A percentile compares a stretch with the other conserved stretches of the same genome.
Conservation (phyloP, 2,888 invertebrate genomes). For the Hemithea aestivaria region DNA sequence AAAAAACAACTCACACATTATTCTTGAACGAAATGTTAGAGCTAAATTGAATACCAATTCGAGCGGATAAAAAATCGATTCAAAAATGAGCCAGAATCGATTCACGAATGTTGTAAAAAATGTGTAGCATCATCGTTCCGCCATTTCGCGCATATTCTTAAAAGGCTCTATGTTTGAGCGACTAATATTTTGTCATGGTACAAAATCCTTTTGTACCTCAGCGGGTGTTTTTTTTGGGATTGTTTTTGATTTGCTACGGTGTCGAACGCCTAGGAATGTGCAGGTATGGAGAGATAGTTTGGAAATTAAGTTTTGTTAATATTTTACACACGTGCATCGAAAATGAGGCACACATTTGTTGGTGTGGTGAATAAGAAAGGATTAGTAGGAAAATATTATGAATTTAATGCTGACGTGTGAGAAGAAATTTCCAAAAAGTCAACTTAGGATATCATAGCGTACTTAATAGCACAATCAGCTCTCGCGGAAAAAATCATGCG, state of each 20-base stretch:
- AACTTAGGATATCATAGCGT: too few relatives aligned
- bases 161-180: constrained; percentile 11
- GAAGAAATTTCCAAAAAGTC: too few relatives aligned
- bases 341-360: too few relatives aligned
- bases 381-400: too few relatives aligned
- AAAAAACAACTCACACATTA: constrained; percentile 13
- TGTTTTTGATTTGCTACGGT: constrained; percentile 29
- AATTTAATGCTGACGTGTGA: too few relatives aligned
- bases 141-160: constrained; percentile 52
- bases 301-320: constrained; percentile 17
- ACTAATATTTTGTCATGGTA: constrained; percentile 40
- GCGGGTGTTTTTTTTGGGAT: constrained; percentile 44
- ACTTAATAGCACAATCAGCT: too few relatives aligned
- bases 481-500: too few relatives aligned
- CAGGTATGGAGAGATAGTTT: constrained; percentile 18
- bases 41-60: constrained; percentile 27
- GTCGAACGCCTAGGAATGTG: constrained; percentile 51
- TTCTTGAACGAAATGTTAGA: constrained; percentile 10
- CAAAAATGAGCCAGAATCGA: constrained; percentile 10
- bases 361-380: too few relatives aligned
- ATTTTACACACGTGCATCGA: too few relatives aligned
- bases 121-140: constrained; percentile 39
- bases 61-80: constrained; percentile 23
- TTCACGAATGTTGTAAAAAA: constrained; percentile 31
- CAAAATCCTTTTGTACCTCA: constrained; percentile 50